Conservation (phyloP, 1,140 invertebrate genomes). For the Drosophila prosaltans region DNA sequence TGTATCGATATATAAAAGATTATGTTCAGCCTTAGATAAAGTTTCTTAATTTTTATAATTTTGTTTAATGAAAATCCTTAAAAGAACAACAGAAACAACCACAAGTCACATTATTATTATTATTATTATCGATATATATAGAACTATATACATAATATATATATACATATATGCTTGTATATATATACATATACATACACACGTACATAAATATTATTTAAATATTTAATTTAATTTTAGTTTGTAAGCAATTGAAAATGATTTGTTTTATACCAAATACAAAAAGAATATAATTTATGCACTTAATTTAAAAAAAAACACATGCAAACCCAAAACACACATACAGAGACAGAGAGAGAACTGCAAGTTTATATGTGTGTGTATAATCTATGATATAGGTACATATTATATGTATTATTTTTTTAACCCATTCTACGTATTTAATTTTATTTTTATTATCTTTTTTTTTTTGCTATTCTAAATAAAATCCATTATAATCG, state of each 20-base stretch:
- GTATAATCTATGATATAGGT: slow-evolving; percentile 60
- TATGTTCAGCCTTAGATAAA: slow-evolving; percentile 8
- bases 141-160: slow-evolving; percentile 23
- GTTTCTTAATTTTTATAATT: slow-evolving; percentile 8
- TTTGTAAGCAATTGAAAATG: slow-evolving; percentile 50
- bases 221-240: slow-evolving; percentile 67
- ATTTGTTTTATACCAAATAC: slow-evolving; percentile 80
- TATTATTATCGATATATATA: slow-evolving; percentile 44
- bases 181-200: slow-evolving; percentile 15
- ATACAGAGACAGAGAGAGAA: slow-evolving; percentile 24
- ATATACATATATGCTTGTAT: slow-evolving; percentile 1
- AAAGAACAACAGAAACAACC: slow-evolving; percentile 51
- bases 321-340: slow-evolving; percentile 31
- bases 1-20: slow-evolving; percentile 21
- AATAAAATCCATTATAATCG: slow-evolving; percentile 37
- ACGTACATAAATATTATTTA: slow-evolving; percentile 34
- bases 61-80: slow-evolving; percentile 6
- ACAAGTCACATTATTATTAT: slow-evolving; percentile 69
- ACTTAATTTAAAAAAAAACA: slow-evolving; percentile 31
- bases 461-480: slow-evolving; percentile 33
- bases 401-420: slow-evolving; percentile 52
- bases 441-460: slow-evolving; percentile 34
- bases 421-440: slow-evolving; percentile 45
- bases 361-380: slow-evolving; percentile 51
- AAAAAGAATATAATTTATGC: slow-evolving; percentile 57